Percentiles rank a stretch among this genome's conserved stretches.
These are phyloP conservation scores for Herminia tarsipennalis DNA, from an alignment of 2,888 invertebrate genomes.

Conservation along the genomic window DNA sequence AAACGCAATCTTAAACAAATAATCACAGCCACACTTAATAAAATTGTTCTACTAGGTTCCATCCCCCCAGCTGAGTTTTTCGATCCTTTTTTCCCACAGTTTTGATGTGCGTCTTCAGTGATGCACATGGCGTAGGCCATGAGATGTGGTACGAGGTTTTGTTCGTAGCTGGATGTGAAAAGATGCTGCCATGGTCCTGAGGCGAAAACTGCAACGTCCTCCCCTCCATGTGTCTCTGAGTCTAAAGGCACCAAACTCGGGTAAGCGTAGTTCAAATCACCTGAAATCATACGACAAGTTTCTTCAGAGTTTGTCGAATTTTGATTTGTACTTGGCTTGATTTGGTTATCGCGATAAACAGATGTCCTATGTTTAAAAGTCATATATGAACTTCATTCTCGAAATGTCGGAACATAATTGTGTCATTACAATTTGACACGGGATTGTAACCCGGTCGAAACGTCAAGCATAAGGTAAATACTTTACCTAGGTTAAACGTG, in stretches of 20 bases:
- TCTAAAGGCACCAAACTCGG: constrained; percentile 87
- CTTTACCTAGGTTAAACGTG: no score
- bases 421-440: no score
- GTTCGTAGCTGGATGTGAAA: constrained; percentile 92
- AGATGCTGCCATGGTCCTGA: constrained; percentile 92
- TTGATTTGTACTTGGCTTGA: no score
- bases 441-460: no score
- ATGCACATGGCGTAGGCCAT: constrained; percentile 91
- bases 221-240: constrained; percentile 91
- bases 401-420: no score
- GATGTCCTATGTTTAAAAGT: no score
- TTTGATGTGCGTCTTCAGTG: constrained; percentile 79
- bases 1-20: constrained; percentile 40
- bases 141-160: constrained; percentile 91
- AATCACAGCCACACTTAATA: constrained; percentile 57
- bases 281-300: no score
- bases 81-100: constrained; percentile 48
- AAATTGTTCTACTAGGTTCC: constrained; percentile 31
- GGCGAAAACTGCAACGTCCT: constrained; percentile 91
- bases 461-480: no score
- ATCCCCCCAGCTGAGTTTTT: constrained; percentile 13
- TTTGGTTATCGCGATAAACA: no score
- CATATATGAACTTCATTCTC: no score
- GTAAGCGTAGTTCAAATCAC: constrained; percentile 79
- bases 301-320: no score